Evolutionary conservation across 2,888 invertebrate species (phyloP).

Genomic region (Gastracanthus pulcherrimus): DNA sequence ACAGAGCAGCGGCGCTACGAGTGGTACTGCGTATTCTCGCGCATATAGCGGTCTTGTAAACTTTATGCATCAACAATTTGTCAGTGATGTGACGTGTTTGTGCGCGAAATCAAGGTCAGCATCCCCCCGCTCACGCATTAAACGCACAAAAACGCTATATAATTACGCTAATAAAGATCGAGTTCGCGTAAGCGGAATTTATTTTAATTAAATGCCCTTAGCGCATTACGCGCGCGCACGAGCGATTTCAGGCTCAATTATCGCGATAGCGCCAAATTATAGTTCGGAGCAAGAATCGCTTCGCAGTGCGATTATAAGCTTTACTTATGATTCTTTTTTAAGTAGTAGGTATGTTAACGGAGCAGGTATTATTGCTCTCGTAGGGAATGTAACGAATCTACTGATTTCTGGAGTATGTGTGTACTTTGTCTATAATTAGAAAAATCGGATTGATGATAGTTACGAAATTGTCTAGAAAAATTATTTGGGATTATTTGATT

Average conservation of each 20-base stretch:
- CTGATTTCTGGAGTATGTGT: no score
- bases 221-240: background rate
- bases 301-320: no score
- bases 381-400: no score
- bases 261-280: constrained; percentile 33
- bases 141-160: background rate
- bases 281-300: no score
- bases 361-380: no score
- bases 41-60: background rate
- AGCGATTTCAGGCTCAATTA: constrained; percentile 44
- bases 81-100: background rate
- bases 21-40: background rate
- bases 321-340: no score
- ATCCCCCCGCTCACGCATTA: no score
- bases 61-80: background rate
- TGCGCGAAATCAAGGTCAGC: constrained; percentile 11
- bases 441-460: no score
- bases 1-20: background rate
- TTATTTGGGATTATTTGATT: no score
- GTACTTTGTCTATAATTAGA: no score
- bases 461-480: no score
- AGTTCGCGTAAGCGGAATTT: background rate
- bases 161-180: constrained; percentile 22
- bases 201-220: constrained; percentile 37
- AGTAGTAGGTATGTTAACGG: no score